Conservation (phyloP, 2,888 invertebrate genomes). For the Diploptera punctata region DNA sequence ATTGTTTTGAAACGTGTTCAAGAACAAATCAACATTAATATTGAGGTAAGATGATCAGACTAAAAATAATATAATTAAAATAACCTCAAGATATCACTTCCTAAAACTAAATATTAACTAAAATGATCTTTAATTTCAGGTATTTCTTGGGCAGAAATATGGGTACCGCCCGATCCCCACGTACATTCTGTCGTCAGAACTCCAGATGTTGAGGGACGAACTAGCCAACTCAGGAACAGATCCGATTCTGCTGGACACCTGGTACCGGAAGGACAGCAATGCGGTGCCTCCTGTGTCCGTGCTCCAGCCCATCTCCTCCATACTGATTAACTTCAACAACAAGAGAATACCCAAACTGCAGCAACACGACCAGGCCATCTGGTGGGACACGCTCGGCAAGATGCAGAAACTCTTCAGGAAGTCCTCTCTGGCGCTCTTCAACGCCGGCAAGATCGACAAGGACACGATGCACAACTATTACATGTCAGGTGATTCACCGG, state of each 20-base stretch:
- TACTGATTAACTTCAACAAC: slow-evolving; percentile 96
- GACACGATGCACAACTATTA: slow-evolving; percentile 98
- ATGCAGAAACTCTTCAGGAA: slow-evolving; percentile 95
- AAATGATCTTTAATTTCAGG: slow-evolving; percentile 61
- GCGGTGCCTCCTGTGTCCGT: slow-evolving; percentile 95
- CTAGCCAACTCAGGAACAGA: slow-evolving; percentile 83
- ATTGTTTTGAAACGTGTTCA: no score
- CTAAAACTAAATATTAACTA: no score
- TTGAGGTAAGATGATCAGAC: no score
- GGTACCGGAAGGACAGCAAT: slow-evolving; percentile 97
- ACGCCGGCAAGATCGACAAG: slow-evolving; percentile 84
- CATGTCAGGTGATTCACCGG: no score
- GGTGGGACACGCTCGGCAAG: slow-evolving; percentile 97
- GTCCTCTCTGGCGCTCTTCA: slow-evolving; percentile 85
- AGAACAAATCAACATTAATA: no score
- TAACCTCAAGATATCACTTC: no score
- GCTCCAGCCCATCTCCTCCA: slow-evolving; percentile 96
- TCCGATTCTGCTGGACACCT: slow-evolving; percentile 82
- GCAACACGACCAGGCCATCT: slow-evolving; percentile 94
- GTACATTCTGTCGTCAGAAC: slow-evolving; percentile 89
- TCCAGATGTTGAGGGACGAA: slow-evolving; percentile 86
- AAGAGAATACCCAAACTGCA: slow-evolving; percentile 96
- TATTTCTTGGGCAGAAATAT: slow-evolving; percentile 97
- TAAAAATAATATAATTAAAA: no score
- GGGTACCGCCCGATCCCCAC: slow-evolving; percentile 98